phyloP scores from a whole-genome alignment of 2,888 invertebrate species.

The Cryptus armator region DNA sequence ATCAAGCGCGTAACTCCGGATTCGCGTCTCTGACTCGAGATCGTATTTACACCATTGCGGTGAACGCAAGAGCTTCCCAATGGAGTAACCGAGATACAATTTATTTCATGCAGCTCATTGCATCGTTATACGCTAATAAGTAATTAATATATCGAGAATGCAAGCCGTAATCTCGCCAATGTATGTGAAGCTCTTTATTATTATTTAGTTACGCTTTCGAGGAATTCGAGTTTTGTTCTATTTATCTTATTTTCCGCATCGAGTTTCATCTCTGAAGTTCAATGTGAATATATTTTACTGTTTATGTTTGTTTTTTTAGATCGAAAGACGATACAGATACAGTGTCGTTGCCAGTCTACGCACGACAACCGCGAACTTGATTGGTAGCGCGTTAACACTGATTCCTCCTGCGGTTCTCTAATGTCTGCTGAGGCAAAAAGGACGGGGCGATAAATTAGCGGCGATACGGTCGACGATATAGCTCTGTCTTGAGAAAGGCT shows the following conservation, averaged over 20 bases:
- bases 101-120: background rate
- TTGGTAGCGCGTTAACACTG: conserved; percentile 76
- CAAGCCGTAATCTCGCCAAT: background rate
- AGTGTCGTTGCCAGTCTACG: conserved; percentile 7
- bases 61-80: background rate
- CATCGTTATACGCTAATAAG: background rate
- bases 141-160: background rate
- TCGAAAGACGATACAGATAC: conserved; percentile 2
- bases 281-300: background rate
- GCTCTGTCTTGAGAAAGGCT: conserved; percentile 28
- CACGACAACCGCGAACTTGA: conserved; percentile 69
- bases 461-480: conserved; percentile 79
- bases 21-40: background rate
- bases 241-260: conserved; percentile 1
- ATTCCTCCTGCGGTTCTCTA: conserved; percentile 78
- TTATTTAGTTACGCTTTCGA: background rate
- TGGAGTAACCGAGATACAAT: background rate
- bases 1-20: conserved; percentile 54
- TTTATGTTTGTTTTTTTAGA: conserved; percentile 5
- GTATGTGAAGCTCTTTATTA: background rate
- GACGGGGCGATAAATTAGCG: conserved; percentile 78
- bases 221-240: background rate
- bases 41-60: conserved; percentile 17
- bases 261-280: conserved; percentile 2
- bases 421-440: conserved; percentile 70